Evolutionary conservation across 1,140 invertebrate genomes (phyloP).

Genomic region (Phocides pigmalion): DNA sequence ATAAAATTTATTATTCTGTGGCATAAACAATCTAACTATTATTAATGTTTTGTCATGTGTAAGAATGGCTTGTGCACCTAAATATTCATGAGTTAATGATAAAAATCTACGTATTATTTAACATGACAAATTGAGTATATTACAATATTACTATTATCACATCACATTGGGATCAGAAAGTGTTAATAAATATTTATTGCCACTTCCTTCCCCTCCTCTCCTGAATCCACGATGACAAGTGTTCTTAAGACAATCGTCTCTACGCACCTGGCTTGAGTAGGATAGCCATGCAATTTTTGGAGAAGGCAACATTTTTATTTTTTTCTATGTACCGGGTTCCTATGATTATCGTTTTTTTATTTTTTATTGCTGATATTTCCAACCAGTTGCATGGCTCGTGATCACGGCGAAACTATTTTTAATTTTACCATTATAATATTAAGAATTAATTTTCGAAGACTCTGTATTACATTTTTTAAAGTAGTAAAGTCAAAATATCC

Average conservation of each 20-base stretch:
- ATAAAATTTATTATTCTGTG: too few relatives aligned
- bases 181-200: neutral
- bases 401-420: too few relatives aligned
- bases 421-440: too few relatives aligned
- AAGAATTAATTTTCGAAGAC: too few relatives aligned
- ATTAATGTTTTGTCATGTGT: neutral
- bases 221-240: neutral
- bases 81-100: neutral
- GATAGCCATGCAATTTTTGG: neutral
- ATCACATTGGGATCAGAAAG: neutral
- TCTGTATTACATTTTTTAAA: too few relatives aligned
- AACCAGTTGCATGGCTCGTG: too few relatives aligned
- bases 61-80: neutral
- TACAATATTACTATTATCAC: neutral
- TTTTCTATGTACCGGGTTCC: neutral
- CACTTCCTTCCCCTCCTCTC: neutral
- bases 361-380: too few relatives aligned
- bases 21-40: neutral
- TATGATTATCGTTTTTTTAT: too few relatives aligned
- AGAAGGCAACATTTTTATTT: neutral
- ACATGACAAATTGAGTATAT: neutral
- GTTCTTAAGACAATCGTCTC: neutral
- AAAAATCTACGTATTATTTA: too few relatives aligned
- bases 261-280: neutral
- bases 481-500: too few relatives aligned